Percentiles rank a stretch among this genome's conserved stretches.
Conservation (phyloP, 2,888 invertebrate species). For the Nymphalis urticae region DNA sequence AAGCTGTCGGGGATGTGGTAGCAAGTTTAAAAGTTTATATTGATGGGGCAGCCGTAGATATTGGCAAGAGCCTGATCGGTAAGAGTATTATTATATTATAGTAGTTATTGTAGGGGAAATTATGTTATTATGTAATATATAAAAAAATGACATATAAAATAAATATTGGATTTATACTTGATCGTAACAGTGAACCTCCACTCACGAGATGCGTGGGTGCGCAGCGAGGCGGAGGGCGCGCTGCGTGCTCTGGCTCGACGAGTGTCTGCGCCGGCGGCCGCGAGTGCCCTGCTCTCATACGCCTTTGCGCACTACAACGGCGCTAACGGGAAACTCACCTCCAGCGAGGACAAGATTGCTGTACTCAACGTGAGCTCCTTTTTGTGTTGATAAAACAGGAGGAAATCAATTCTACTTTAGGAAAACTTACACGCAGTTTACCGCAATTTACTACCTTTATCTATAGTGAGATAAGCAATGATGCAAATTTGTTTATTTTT, state of each 20-base stretch:
- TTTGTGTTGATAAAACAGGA: too few species aligned
- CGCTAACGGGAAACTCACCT: slow-evolving; percentile 93
- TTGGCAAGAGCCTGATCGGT: slow-evolving; percentile 92
- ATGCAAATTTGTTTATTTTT: too few species aligned
- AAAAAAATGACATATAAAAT: too few species aligned
- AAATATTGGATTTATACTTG: too few species aligned
- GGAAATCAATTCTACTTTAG: too few species aligned
- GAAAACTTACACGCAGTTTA: too few species aligned
- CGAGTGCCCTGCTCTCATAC: slow-evolving; percentile 85
- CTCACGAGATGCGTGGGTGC: slow-evolving; percentile 90
- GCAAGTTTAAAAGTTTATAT: slow-evolving; percentile 87
- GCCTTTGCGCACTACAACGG: slow-evolving; percentile 92
- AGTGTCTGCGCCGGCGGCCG: slow-evolving; percentile 84
- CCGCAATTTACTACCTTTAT: neutral
- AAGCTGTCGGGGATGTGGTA: slow-evolving; percentile 89
- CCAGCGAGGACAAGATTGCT: slow-evolving; percentile 93
- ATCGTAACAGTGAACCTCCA: slow-evolving; percentile 85
- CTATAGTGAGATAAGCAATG: neutral
- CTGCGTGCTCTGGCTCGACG: slow-evolving; percentile 88
- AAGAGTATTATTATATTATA: slow-evolving; percentile 40
- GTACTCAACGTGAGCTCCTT: slow-evolving; percentile 81
- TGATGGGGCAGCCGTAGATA: slow-evolving; percentile 87
- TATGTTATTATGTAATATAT: too few species aligned
- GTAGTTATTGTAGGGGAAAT: neutral
- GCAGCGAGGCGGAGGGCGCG: slow-evolving; percentile 88